These are phyloP conservation scores for Galeopsomyia nigrocyanea DNA, from an alignment of 2,888 invertebrate genomes.

Conservation along the genomic window DNA sequence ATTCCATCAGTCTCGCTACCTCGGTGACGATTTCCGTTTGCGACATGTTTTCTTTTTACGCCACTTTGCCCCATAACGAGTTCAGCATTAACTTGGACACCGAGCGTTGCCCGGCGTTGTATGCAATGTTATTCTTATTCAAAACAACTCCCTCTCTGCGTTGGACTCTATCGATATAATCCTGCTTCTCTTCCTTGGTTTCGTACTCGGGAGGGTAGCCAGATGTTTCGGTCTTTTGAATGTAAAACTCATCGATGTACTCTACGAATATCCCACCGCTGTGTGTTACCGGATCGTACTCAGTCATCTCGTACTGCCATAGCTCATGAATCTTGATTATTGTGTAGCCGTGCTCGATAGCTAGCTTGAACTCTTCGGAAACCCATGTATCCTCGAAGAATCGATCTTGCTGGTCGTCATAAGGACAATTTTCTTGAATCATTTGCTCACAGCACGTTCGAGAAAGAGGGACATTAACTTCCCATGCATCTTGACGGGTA, in stretches of 20 bases:
- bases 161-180: neutral
- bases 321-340: slow-evolving; percentile 58
- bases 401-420: slow-evolving; percentile 53
- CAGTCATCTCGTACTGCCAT: slow-evolving; percentile 57
- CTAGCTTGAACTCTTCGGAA: slow-evolving; percentile 59
- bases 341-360: slow-evolving; percentile 59
- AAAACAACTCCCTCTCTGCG: neutral
- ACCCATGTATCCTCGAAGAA: slow-evolving; percentile 60
- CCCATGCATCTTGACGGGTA: slow-evolving; percentile 56
- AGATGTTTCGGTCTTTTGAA: neutral
- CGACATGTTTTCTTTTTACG: neutral
- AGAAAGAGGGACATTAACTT: slow-evolving; percentile 63
- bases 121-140: neutral
- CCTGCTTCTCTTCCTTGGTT: neutral
- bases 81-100: slow-evolving; percentile 8
- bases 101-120: neutral
- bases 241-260: slow-evolving; percentile 26
- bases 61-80: slow-evolving; percentile 11
- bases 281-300: slow-evolving; percentile 49
- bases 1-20: neutral
- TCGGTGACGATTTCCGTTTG: neutral
- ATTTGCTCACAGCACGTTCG: slow-evolving; percentile 56
- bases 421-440: slow-evolving; percentile 55
- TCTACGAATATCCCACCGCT: slow-evolving; percentile 37
- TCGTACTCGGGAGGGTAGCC: neutral